Conservation (phyloP, 2,113 vertebrate genomes). For the Leiothrix lutea region DNA sequence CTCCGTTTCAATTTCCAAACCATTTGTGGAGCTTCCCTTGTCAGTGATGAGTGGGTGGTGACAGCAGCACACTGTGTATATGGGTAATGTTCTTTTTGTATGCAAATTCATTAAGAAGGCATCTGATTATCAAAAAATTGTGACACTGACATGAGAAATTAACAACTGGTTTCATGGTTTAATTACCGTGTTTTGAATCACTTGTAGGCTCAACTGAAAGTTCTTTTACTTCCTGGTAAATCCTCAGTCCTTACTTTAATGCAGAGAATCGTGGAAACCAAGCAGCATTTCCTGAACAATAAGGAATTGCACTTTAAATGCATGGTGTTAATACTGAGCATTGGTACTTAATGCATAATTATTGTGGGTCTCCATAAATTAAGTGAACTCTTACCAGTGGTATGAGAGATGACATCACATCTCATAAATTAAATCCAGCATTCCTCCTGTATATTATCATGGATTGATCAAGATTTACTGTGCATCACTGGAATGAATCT, state of each 20-base stretch:
- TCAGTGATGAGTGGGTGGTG: conserved; percentile 85
- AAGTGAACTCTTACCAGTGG: neutral
- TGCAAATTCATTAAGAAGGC: neutral
- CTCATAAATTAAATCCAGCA: neutral
- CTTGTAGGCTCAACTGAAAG: neutral
- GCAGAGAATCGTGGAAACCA: neutral
- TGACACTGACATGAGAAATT: neutral
- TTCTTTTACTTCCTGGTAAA: neutral
- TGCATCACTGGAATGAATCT: neutral
- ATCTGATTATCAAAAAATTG: neutral
- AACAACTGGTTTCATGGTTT: neutral
- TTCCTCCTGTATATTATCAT: neutral
- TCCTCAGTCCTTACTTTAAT: neutral
- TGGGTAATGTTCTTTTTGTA: conserved; percentile 73
- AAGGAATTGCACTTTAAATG: neutral
- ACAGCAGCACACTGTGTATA: conserved; percentile 92
- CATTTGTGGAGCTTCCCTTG: conserved; percentile 82
- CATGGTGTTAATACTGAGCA: neutral
- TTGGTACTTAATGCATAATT: neutral
- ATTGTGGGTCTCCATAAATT: neutral
- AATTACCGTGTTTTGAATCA: neutral
- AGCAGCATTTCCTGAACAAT: neutral
- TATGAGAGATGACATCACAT: neutral
- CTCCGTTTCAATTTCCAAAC: conserved; percentile 70
- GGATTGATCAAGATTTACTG: neutral